phyloP scores from a whole-genome alignment of 64 coral and sea anemone species.

The Montipora sp. region DNA sequence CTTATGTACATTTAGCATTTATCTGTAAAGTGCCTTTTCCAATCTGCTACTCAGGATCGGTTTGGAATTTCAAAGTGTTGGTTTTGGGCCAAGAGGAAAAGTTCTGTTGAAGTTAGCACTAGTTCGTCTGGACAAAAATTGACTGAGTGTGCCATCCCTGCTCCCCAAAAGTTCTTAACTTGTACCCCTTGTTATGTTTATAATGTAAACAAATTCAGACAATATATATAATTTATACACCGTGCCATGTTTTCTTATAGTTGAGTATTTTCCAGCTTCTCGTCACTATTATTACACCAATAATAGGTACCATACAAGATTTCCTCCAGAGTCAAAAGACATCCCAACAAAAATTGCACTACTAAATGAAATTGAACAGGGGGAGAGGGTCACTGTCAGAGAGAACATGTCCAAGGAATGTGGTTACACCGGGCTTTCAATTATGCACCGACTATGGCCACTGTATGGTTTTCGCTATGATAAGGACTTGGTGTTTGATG shows the following conservation, averaged over 20 bases:
- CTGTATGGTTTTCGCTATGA: conserved; percentile 57
- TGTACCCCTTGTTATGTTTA: not conserved
- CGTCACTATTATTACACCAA: conserved; percentile 53
- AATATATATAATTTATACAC: not conserved
- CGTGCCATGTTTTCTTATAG: not conserved
- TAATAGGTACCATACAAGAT: conserved; percentile 28
- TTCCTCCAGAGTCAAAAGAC: conserved; percentile 21
- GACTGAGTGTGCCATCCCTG: not conserved
- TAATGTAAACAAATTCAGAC: conserved; percentile 8
- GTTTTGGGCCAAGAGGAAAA: not conserved
- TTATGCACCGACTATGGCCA: conserved; percentile 39
- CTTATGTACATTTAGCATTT: not conserved
- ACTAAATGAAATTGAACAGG: conserved; percentile 39
- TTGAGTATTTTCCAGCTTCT: conserved; percentile 9
- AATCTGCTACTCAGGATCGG: not conserved
- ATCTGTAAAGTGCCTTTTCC: conserved; percentile 6
- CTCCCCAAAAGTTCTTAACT: not conserved
- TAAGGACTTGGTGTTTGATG: conserved; percentile 51
- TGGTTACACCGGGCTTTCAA: conserved; percentile 54
- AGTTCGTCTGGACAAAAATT: not conserved
- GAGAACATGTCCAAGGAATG: conserved; percentile 19
- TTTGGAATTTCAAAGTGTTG: not conserved
- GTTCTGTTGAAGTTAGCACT: not conserved
- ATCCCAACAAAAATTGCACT: conserved; percentile 13
- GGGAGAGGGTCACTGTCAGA: conserved; percentile 38